Conservation (phyloP, 2,888 invertebrate genomes). For the Blastobasis lacticolella region DNA sequence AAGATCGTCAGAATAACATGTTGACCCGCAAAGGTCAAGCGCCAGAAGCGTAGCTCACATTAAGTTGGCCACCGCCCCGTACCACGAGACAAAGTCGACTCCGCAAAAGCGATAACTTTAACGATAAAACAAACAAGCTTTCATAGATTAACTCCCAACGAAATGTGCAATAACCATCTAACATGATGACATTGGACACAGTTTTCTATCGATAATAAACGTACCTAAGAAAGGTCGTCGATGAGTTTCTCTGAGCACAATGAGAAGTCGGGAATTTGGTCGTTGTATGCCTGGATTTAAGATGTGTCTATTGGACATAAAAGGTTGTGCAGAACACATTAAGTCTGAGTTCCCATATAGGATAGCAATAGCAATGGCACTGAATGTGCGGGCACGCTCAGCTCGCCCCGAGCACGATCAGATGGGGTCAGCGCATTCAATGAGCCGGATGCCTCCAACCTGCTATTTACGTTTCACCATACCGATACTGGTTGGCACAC, state of each 20-base stretch:
- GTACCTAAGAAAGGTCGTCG: too few relatives aligned
- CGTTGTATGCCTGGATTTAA: background rate
- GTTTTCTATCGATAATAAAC: too few relatives aligned
- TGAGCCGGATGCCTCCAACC: conserved; percentile 70
- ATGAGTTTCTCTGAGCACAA: too few relatives aligned
- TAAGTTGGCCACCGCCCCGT: conserved; percentile 28
- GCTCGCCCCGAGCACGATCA: conserved; percentile 57
- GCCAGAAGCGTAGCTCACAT: conserved; percentile 36
- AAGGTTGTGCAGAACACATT: conserved; percentile 5
- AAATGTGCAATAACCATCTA: too few relatives aligned
- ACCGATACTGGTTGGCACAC: conserved; percentile 65
- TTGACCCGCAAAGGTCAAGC: conserved; percentile 52
- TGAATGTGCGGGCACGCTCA: conserved; percentile 44
- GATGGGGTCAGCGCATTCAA: conserved; percentile 73
- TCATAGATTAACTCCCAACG: too few relatives aligned
- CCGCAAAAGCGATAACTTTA: background rate
- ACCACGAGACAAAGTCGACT: conserved; percentile 14
- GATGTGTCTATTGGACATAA: conserved; percentile 1
- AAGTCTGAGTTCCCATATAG: conserved; percentile 12
- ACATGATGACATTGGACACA: too few relatives aligned
- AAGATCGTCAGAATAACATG: conserved; percentile 44
- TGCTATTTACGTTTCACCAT: conserved; percentile 71
- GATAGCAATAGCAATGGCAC: conserved; percentile 30
- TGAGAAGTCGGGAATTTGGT: too few relatives aligned
- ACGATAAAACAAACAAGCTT: too few relatives aligned